Base-by-base conservation (phyloP, 2,888 invertebrate genomes). In the Ennomos quercinarius region DNA sequence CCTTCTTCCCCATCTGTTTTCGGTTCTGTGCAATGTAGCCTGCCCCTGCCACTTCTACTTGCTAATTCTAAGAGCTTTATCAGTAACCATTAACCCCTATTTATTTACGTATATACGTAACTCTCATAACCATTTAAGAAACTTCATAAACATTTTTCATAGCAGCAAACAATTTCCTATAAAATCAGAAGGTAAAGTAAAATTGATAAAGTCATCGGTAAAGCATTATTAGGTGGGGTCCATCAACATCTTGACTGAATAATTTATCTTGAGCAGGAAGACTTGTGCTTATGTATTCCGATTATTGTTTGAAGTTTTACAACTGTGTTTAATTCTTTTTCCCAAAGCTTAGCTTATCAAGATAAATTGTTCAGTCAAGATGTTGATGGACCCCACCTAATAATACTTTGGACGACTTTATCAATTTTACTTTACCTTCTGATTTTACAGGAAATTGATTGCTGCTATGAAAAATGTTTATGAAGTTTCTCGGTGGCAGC, bases 211-310 rank as follows among this genome's bases (percentile, higher is more conserved):
- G 68, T 70, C 71, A 57, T 65, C 64, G n/a, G n/a, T 61, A 64
- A 72, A 68, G 63, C 71, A 67, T 65, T 66, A 66, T 73, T 65
- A 61, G 61, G 64, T 57, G 62, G 67, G 62, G 63, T 65, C 69
- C 72, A 75, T 79, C 77, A 73, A 76, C 73, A 72, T 72, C 70
- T 72, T 71, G 74, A 68, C 68, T 63, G 68, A 68, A 73, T 73
- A 73, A 78, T 77, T 78, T 74, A 75, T 80, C 77, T 77, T 77
- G 74, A 74, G n/a, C n/a, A n/a, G n/a, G n/a, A n/a, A n/a, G n/a
- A 17, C 17, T 17, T 3, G 17, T 17, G 17, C 17, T 17, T 17
- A 17, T 3, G 17, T 17, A 17, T 17, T 17, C 17, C 17, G 17
- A 17, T 17, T 17, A 17, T 27, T 27, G 37, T n/a, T 12, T 11